phyloP scores from a whole-genome alignment of 2,113 vertebrate species.

The Apodemus sylvaticus region DNA sequence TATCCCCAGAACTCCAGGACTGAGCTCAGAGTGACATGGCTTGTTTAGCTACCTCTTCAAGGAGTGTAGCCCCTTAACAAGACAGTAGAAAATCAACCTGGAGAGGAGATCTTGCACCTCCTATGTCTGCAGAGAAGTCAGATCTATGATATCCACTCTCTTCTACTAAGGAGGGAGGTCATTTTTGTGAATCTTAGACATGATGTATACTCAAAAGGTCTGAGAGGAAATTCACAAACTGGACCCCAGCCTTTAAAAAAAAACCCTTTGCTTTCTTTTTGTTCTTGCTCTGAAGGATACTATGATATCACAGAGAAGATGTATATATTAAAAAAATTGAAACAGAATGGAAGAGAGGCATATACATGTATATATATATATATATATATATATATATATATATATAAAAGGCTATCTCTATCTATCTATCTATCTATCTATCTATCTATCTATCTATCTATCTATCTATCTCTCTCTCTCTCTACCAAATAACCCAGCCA shows the following conservation, averaged over 20 bases:
- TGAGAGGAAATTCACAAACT: background rate
- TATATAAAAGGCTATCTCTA: too few species aligned
- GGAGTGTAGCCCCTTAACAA: background rate
- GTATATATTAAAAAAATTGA: background rate
- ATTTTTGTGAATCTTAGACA: background rate
- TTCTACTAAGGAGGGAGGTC: accelerated
- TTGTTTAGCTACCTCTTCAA: background rate
- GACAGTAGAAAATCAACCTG: background rate
- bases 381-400: too few species aligned
- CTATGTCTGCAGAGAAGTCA: background rate
- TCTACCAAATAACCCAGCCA: background rate
- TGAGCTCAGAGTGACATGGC: background rate
- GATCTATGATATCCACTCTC: too few species aligned
- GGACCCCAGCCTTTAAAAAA: background rate
- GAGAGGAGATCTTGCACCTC: background rate
- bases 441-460: too few species aligned
- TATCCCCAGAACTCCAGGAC: background rate
- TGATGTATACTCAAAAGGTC: background rate
- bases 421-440: too few species aligned
- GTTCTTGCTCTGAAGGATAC: background rate
- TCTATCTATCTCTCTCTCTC: too few species aligned
- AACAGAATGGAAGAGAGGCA: background rate
- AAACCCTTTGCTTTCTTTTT: background rate
- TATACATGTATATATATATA: background rate
- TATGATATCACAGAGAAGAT: background rate